Conservation (phyloP, 2,888 invertebrate genomes). For the Leptopilina drosophilae region DNA sequence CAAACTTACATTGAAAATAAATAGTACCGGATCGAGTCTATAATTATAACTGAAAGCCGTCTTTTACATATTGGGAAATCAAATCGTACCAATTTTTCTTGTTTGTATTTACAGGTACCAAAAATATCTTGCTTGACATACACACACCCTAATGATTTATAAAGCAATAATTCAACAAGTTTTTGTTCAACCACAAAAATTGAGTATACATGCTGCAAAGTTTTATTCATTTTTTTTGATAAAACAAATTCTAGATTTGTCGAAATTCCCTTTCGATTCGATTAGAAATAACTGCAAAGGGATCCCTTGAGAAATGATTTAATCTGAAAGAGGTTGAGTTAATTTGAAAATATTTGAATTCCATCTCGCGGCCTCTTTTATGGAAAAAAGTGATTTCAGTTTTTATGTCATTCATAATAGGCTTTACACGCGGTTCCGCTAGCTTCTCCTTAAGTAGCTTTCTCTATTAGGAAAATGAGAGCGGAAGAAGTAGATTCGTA, state of each 20-base stretch:
- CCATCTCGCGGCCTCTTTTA: slow-evolving; percentile 8
- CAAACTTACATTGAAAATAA: slow-evolving; percentile 21
- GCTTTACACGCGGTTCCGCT: slow-evolving; percentile 20
- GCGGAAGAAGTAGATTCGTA: slow-evolving; percentile 29
- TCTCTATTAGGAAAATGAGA: slow-evolving; percentile 39
- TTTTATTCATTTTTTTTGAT: no score
- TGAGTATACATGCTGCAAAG: no score
- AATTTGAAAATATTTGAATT: slow-evolving; percentile 3
- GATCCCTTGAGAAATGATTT: no score
- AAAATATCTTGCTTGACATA: background rate
- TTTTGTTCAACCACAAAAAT: background rate
- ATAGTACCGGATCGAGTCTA: slow-evolving; percentile 15
- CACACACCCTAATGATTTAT: background rate
- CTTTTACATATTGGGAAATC: slow-evolving; percentile 29
- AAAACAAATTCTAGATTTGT: no score
- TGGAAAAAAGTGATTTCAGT: background rate
- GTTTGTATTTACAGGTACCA: background rate
- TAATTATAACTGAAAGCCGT: slow-evolving; percentile 28
- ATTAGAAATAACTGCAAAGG: no score
- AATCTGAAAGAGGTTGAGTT: background rate
- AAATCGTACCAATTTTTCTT: slow-evolving; percentile 16
- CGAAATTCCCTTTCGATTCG: background rate
- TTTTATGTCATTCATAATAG: slow-evolving; percentile 32
- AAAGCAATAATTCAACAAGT: slow-evolving; percentile 6
- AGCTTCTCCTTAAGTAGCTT: slow-evolving; percentile 18